Percentiles rank a stretch among this genome's conserved stretches.
These are phyloP conservation scores for Misgurnus mizolepis DNA, from an alignment of 2,113 vertebrate genomes.

Conservation along the genomic window DNA sequence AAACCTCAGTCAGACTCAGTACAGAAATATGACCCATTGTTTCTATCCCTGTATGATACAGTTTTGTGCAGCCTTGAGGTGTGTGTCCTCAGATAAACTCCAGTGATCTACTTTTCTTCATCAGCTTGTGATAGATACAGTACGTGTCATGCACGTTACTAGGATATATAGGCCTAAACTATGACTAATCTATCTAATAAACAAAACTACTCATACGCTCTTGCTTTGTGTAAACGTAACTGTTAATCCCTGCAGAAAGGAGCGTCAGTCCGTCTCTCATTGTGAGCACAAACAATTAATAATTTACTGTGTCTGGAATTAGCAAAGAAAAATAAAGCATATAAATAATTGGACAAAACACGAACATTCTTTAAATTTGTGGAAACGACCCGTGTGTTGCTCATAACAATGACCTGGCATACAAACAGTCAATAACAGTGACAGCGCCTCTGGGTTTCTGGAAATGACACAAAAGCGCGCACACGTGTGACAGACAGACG, in stretches of 20 bases:
- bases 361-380: conserved; percentile 25
- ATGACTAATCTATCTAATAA: not conserved
- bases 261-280: not conserved
- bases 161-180: not conserved
- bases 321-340: not conserved
- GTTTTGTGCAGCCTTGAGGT: too few relatives aligned
- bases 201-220: not conserved
- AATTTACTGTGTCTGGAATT: not conserved
- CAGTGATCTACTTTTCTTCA: not conserved
- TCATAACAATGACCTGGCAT: conserved; percentile 3
- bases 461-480: conserved; percentile 25
- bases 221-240: not conserved
- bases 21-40: too few relatives aligned
- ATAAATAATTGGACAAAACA: not conserved
- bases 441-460: conserved; percentile 7
- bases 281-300: too few relatives aligned
- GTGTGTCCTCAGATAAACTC: conserved; percentile 60
- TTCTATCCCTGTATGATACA: too few relatives aligned
- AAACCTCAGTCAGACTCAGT: not conserved
- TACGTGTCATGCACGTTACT: not conserved
- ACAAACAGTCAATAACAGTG: not conserved
- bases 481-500: conserved; percentile 1
- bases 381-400: conserved; percentile 21
- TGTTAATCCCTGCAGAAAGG: not conserved
- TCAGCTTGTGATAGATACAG: not conserved